These are phyloP conservation scores for Rotaria magnacalcarata DNA, from an alignment of 2,888 invertebrate species.

Conservation along the genomic window DNA sequence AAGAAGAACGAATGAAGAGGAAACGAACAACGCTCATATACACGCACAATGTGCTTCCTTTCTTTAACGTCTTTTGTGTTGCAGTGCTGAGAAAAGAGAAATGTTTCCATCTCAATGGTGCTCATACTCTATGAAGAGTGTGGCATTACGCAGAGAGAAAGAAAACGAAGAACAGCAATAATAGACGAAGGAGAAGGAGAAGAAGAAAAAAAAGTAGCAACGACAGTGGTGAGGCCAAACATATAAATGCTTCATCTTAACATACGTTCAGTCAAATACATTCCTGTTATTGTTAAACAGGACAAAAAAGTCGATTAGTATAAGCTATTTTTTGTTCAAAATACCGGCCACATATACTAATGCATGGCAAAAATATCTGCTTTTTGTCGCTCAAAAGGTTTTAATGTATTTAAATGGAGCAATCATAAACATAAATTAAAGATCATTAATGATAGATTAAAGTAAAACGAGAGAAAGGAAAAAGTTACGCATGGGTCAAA, in stretches of 20 bases:
- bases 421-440: not conserved
- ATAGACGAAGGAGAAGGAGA: too few relatives aligned
- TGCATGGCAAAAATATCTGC: not conserved
- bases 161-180: not conserved
- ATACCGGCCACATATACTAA: not conserved
- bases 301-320: constrained; percentile 2
- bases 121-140: not conserved
- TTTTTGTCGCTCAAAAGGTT: not conserved
- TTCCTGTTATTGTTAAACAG: not conserved
- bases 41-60: constrained; percentile 1
- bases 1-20: constrained; percentile 4
- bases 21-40: constrained; percentile 7
- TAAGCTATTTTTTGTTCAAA: not conserved
- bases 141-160: not conserved
- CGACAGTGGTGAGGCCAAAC: not conserved
- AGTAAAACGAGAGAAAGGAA: not conserved
- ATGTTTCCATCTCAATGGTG: constrained; percentile 15
- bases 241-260: not conserved
- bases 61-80: constrained; percentile 20
- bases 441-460: constrained; percentile 6
- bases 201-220: constrained; percentile 1
- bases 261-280: not conserved
- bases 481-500: not conserved
- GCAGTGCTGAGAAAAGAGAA: not conserved
- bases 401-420: not conserved